phyloP scores from a whole-genome alignment of 2,888 invertebrate genomes.

The Nephrotoma guestfalica region DNA sequence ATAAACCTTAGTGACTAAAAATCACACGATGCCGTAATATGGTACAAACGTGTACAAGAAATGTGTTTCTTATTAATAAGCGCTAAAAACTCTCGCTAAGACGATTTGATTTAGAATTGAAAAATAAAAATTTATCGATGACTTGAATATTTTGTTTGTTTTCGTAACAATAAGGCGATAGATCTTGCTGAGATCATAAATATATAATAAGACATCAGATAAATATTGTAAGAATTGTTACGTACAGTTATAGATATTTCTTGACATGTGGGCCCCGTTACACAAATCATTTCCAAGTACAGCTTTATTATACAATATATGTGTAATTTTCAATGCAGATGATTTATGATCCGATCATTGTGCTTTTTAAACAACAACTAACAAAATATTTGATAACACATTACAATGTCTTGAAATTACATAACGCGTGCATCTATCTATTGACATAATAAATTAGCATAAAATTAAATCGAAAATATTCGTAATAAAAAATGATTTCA shows the following conservation, averaged over 20 bases:
- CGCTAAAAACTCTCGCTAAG: background rate
- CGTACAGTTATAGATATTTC: background rate
- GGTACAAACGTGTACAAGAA: background rate
- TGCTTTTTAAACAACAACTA: no score
- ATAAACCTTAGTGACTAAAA: background rate
- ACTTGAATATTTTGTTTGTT: background rate
- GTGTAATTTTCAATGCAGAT: background rate
- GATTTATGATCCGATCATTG: background rate
- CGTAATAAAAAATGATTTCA: background rate
- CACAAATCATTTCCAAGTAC: background rate
- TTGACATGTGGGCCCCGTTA: background rate
- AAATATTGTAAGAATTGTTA: background rate
- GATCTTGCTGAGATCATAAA: background rate
- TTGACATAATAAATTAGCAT: background rate
- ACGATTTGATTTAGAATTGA: background rate
- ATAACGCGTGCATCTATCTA: background rate
- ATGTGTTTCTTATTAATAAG: background rate
- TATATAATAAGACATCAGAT: background rate
- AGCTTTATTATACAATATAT: background rate
- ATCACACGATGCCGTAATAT: no score
- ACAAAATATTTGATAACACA: no score
- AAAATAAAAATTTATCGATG: background rate
- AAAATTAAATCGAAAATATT: background rate
- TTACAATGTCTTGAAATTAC: no score
- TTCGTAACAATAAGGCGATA: background rate